Evolutionary conservation across 2,888 invertebrate genomes (phyloP), one percentile per base, ranked within the genome.

Genomic region (Agrotis exclamationis): DNA sequence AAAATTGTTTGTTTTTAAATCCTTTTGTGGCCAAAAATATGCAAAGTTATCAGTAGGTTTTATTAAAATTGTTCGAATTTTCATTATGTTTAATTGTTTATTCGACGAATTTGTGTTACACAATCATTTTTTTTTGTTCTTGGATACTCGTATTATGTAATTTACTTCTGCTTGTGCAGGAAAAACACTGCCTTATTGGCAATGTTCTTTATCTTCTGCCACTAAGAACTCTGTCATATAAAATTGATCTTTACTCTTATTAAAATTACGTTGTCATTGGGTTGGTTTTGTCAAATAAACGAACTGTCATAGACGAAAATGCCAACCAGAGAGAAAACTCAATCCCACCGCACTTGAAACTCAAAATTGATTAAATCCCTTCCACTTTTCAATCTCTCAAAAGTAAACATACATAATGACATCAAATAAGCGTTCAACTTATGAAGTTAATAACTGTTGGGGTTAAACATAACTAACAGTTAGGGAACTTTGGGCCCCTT

Each of bases 381-480:
- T 56, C 48, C 68, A 63, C 63, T 70, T 60, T 69, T 62, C 69
- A 71, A 57, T 70, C 48, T 56, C 56, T 68, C 48, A 68, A 58
- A 79, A 70, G 59, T 58, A 70, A 63, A 76, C 73, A 64, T 66
- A 77, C 74, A 77, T 74, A 77, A 73, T 74, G 76, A 76, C 70
- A 82, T 82, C 80, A 79, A 84, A 84, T 83, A 81, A 77, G 73
- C 80, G 68, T 76, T 80, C 69, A 76, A 77, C 76, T 74, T 75
- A 75, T 74, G 69, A 79, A 78, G 77, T 77, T 83, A 84, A 83
- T 83, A 77, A 80, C 76, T 74, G 82, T 84, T 80, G 56, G 72
- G 74, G 70, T 50, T 57, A 70, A 71, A 76, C 78, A 82, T 83
- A 78, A 73, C 77, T 72, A 76, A 71, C 70, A 63, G 64, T 72